Evolutionary conservation across 2,113 vertebrate genomes (phyloP), one percentile per base, ranked within the genome.

Genomic region (Anhinga rufa): DNA sequence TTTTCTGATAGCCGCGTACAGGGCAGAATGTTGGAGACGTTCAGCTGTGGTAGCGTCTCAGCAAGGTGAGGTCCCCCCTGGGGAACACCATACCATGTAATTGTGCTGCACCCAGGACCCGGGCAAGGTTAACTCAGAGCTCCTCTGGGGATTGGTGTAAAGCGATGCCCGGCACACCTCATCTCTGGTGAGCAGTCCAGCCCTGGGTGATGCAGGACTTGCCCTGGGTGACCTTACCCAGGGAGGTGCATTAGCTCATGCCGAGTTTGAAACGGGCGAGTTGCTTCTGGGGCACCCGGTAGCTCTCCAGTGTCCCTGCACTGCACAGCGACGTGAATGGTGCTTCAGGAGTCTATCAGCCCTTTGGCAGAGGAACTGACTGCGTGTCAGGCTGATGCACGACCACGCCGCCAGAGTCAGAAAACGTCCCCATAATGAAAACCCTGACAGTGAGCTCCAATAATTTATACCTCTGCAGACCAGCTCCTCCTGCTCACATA

Each of bases 371-470:
- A 40, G 70, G 31, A 72, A 20, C 32, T 11, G 12, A 8, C 40
- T 54, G 5, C 5, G 2, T 15, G 9, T 26, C 68, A n/a, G 76
- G 24, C 44, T 76, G 38, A 10, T 38, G 34, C 31, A 44, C 11
- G 7, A 4, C 20, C 1, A 1, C 7, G 5, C 52, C 1, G 4
- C 24, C 17, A 6, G 40, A 28, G 44, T n/a, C 2, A 2, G 76
- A 75, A 70, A 86, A 66, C 38, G 29, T 52, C 36, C 28, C 71
- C 26, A 4, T 19, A 42, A 61, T 32, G 52, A 83, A 88, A 75
- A 31, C 42, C 52, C 68, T 54, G 65, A 32, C 0, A 9, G 36
- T 14, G 28, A 71, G 68, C 36, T 60, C 62, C 49, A 38, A 1
- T 60, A 60, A 69, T 29, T 60, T 10, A 13, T 65, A 74, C 60